Evolutionary conservation across 2,113 vertebrate species (phyloP).

Genomic region (Nansenia antarctica): DNA sequence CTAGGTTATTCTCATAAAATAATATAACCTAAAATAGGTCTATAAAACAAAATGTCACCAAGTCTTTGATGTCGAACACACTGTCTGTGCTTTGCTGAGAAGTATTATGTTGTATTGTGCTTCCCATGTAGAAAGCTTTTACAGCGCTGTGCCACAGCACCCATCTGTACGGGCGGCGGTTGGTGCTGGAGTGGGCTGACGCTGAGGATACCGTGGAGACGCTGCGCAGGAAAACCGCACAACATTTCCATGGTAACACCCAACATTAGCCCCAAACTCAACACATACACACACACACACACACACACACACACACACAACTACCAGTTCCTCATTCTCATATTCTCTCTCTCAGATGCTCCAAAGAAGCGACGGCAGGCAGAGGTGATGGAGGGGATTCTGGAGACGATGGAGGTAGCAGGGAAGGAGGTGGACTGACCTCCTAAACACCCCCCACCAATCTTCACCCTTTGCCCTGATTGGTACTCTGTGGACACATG

Average conservation of each 20-base stretch:
- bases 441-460: neutral
- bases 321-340: neutral
- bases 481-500: neutral
- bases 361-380: conserved; percentile 79
- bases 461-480: neutral
- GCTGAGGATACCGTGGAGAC: conserved; percentile 85
- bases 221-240: conserved; percentile 86
- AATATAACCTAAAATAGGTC: no score
- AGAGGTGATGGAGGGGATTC: conserved; percentile 81
- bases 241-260: conserved; percentile 87
- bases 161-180: conserved; percentile 91
- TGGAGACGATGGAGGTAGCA: conserved; percentile 85
- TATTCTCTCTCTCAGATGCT: conserved; percentile 64
- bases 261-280: neutral
- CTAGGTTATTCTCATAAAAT: no score
- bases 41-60: no score
- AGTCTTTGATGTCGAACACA: no score
- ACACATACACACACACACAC: neutral
- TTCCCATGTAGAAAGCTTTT: conserved; percentile 85
- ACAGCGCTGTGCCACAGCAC: conserved; percentile 94
- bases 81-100: conserved; percentile 1
- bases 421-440: conserved; percentile 53
- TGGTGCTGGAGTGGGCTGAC: conserved; percentile 96
- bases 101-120: neutral
- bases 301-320: neutral